These are phyloP conservation scores for Alethe diademata DNA, from an alignment of 2,113 vertebrate species.

Conservation along the genomic window DNA sequence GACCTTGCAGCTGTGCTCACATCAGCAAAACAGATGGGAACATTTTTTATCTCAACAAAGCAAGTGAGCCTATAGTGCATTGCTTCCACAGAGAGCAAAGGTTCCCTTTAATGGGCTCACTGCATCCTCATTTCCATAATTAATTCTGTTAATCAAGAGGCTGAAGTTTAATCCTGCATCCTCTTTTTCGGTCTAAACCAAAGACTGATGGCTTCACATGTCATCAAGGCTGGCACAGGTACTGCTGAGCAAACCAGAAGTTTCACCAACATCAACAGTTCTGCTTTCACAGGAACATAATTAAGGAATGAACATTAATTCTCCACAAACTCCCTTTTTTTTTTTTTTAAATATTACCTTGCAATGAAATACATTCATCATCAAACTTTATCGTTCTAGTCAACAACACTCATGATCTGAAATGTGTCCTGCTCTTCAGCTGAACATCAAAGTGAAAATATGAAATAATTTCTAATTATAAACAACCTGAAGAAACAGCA, in stretches of 20 bases:
- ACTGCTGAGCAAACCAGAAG: neutral
- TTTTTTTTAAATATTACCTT: neutral
- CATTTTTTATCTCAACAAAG: neutral
- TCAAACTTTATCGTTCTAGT: neutral
- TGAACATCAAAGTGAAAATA: conserved; percentile 4
- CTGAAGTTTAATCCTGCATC: neutral
- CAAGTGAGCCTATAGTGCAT: neutral
- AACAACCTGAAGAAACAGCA: neutral
- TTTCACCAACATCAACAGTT: neutral
- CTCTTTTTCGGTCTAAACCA: neutral
- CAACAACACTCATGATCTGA: neutral
- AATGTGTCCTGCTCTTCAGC: neutral
- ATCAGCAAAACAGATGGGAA: conserved; percentile 24
- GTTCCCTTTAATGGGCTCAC: conserved; percentile 1
- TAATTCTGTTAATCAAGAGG: conserved; percentile 22
- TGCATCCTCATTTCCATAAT: conserved; percentile 6
- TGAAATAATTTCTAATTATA: neutral
- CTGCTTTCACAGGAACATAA: neutral
- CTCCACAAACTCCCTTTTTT: neutral
- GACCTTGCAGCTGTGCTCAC: neutral
- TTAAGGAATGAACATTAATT: neutral
- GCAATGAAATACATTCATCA: neutral
- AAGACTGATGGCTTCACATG: neutral
- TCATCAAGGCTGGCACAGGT: neutral
- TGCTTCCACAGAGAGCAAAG: neutral